Evolutionary conservation across 2,113 vertebrate species (phyloP).

Genomic region (Martes martes): DNA sequence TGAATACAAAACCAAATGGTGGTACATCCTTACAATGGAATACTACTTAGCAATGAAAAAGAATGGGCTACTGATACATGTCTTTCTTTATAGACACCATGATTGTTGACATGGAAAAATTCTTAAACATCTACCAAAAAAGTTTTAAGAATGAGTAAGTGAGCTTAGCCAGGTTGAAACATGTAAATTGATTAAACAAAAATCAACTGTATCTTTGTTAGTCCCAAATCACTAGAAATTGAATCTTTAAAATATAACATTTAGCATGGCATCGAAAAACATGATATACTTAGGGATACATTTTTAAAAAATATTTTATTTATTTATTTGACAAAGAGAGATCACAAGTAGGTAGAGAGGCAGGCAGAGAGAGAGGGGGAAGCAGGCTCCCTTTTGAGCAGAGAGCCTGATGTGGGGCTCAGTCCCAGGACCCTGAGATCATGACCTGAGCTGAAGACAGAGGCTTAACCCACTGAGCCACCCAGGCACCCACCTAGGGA

Average conservation of each 20-base stretch:
- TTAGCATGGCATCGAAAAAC: neutral
- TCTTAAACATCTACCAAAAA: neutral
- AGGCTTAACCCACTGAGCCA: too few relatives aligned
- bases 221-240: neutral
- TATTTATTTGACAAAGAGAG: too few relatives aligned
- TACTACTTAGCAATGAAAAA: neutral
- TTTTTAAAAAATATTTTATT: too few relatives aligned
- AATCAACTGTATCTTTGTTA: neutral
- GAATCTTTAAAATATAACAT: neutral
- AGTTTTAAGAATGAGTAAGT: neutral
- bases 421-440: too few relatives aligned
- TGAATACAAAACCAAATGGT: neutral
- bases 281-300: neutral
- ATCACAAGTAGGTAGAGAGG: too few relatives aligned
- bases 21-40: neutral
- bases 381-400: too few relatives aligned
- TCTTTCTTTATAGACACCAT: neutral
- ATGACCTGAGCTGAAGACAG: too few relatives aligned
- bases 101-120: neutral
- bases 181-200: neutral
- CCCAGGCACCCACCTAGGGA: neutral
- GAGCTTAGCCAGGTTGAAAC: neutral
- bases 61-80: neutral
- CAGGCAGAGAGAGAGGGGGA: too few relatives aligned
- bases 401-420: too few relatives aligned